Conservation (phyloP, 2,797 vertebrate genomes). For the Acipenser ruthenus region DNA sequence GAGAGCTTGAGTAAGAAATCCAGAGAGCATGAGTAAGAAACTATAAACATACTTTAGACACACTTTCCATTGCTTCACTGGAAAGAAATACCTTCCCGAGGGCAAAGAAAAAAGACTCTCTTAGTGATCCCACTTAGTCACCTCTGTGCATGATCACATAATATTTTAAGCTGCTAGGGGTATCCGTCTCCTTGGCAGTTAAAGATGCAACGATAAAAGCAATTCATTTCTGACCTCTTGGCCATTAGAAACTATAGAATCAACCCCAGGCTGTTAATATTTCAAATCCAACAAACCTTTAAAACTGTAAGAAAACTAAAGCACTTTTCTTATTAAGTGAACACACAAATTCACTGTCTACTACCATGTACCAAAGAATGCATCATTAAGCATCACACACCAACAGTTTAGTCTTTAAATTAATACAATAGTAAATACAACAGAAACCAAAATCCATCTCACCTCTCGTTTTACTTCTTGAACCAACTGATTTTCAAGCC, state of each 20-base stretch:
- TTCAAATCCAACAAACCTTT: background rate
- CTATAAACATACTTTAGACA: conserved; percentile 38
- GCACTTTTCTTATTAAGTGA: background rate
- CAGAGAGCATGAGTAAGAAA: conserved; percentile 30
- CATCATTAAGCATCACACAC: no score
- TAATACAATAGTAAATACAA: background rate
- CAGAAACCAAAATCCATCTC: conserved; percentile 36
- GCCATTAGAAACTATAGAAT: background rate
- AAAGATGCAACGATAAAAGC: conserved; percentile 20
- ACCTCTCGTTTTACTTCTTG: conserved; percentile 81
- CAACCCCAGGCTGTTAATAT: background rate
- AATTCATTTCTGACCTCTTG: background rate
- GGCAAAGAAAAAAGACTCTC: conserved; percentile 21
- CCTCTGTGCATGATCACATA: background rate
- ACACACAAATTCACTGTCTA: no score
- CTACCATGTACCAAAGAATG: no score
- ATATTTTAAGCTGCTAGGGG: conserved; percentile 7
- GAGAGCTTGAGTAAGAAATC: conserved; percentile 22
- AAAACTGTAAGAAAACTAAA: background rate
- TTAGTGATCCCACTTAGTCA: conserved; percentile 16
- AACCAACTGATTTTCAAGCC: conserved; percentile 63
- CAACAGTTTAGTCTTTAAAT: background rate
- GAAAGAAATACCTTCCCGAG: conserved; percentile 26
- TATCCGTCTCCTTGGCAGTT: conserved; percentile 14
- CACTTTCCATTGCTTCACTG: conserved; percentile 38